Conservation (phyloP, 2,113 vertebrate species). For the Rhynchomys soricoides region DNA sequence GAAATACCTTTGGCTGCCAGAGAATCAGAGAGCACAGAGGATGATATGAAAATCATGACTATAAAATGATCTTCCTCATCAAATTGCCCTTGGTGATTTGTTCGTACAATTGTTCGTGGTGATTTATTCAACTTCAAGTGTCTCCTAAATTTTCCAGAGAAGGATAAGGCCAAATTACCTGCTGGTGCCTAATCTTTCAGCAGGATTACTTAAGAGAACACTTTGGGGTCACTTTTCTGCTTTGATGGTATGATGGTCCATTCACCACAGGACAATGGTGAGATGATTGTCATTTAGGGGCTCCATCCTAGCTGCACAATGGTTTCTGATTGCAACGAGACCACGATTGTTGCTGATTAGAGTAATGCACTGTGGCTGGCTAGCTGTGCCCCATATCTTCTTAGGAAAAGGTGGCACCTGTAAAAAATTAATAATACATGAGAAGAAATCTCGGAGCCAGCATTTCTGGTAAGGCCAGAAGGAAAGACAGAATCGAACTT, state of each 20-base stretch:
- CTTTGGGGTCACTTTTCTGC: conserved; percentile 63
- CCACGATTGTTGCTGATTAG: conserved; percentile 72
- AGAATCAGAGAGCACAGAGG: conserved; percentile 7
- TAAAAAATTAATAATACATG: conserved; percentile 79
- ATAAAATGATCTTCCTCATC: conserved; percentile 58
- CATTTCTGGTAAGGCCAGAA: conserved; percentile 67
- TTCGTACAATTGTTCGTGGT: conserved; percentile 67
- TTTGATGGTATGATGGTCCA: conserved; percentile 72
- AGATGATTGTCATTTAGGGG: conserved; percentile 77
- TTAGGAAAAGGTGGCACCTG: conserved; percentile 75
- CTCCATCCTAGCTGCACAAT: conserved; percentile 73
- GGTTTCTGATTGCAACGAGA: conserved; percentile 77
- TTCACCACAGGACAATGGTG: conserved; percentile 79
- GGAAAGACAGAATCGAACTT: conserved; percentile 56
- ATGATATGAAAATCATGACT: conserved; percentile 65
- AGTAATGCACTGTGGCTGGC: conserved; percentile 63
- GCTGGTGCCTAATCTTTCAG: conserved; percentile 64
- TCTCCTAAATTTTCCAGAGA: conserved; percentile 66
- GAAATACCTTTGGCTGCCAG: conserved; percentile 34
- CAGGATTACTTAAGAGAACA: conserved; percentile 59
- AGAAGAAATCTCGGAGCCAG: conserved; percentile 66
- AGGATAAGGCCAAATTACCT: conserved; percentile 72
- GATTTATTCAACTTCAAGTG: conserved; percentile 75
- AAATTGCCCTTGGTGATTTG: conserved; percentile 54
- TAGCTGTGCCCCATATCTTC: conserved; percentile 46